Percentiles rank a stretch among this genome's conserved stretches.
Conservation (phyloP, 2,113 vertebrate species). For the Corydoras sp. region DNA sequence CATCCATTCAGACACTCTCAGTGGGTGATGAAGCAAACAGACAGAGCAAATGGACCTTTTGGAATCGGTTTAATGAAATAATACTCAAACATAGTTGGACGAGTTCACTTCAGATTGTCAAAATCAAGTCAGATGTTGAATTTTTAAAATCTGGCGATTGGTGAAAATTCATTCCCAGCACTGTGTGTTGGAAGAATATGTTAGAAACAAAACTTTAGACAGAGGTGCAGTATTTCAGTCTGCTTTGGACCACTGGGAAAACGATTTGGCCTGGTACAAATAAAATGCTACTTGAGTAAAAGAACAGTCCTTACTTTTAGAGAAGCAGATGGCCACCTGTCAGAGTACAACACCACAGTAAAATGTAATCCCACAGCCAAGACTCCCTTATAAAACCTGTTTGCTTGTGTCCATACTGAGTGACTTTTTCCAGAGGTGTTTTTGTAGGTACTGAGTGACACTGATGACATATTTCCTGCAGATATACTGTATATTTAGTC, state of each 20-base stretch:
- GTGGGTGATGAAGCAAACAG: slow-evolving; percentile 50
- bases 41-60: slow-evolving; percentile 41
- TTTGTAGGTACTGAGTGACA: neutral
- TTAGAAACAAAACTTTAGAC: neutral
- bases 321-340: slow-evolving; percentile 48
- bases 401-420: slow-evolving; percentile 35
- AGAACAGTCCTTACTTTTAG: neutral
- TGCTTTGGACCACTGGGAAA: neutral
- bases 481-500: too few species aligned
- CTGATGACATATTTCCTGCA: neutral
- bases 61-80: slow-evolving; percentile 3
- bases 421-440: neutral
- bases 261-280: slow-evolving; percentile 31
- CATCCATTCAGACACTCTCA: slow-evolving; percentile 48
- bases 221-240: neutral
- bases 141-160: neutral
- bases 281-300: slow-evolving; percentile 29
- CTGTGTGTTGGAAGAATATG: neutral
- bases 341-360: slow-evolving; percentile 48
- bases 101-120: neutral
- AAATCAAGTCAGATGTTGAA: neutral
- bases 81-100: neutral
- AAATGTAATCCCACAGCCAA: slow-evolving; percentile 49
- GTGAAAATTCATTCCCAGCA: neutral
- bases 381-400: slow-evolving; percentile 53